phyloP scores from a whole-genome alignment of 37 sponge, comb jelly and placozoan species.

The Chondrilla cf. caribensis region DNA sequence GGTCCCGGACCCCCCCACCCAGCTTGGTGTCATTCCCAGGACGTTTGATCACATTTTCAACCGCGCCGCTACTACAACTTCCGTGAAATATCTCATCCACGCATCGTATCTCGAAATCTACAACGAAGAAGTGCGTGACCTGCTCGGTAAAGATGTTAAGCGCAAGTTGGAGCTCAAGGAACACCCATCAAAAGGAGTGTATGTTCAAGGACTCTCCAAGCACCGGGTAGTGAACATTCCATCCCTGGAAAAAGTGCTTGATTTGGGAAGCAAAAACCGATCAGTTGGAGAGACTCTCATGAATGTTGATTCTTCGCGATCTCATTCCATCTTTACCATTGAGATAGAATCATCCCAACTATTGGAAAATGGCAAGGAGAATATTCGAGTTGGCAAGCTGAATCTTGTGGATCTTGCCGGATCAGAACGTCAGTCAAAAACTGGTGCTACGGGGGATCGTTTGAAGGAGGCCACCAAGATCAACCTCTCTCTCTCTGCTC shows the following conservation, averaged over 20 bases:
- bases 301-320: conserved; percentile 97
- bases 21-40: conserved; percentile 90
- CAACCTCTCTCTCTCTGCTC: conserved; percentile 97
- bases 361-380: conserved; percentile 40
- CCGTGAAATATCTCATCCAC: conserved; percentile 73
- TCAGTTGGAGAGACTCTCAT: conserved; percentile 95
- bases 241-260: conserved; percentile 80
- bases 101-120: conserved; percentile 96
- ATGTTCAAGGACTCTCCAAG: conserved; percentile 72
- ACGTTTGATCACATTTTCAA: conserved; percentile 96
- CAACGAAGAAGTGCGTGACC: conserved; percentile 95
- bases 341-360: conserved; percentile 62
- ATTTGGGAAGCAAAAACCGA: conserved; percentile 83
- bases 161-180: conserved; percentile 83
- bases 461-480: conserved; percentile 97
- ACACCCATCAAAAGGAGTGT: conserved; percentile 91
- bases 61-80: conserved; percentile 52
- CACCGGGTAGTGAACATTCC: conserved; percentile 55
- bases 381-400: conserved; percentile 72
- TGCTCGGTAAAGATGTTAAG: conserved; percentile 82
- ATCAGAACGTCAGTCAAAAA: conserved; percentile 92
- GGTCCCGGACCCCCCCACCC: conserved; percentile 66
- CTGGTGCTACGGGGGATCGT: conserved; percentile 89
- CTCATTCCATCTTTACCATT: conserved; percentile 97
- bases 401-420: conserved; percentile 99